These are phyloP conservation scores for Burhinus oedicnemus DNA, from an alignment of 2,113 vertebrate species.

Conservation along the genomic window DNA sequence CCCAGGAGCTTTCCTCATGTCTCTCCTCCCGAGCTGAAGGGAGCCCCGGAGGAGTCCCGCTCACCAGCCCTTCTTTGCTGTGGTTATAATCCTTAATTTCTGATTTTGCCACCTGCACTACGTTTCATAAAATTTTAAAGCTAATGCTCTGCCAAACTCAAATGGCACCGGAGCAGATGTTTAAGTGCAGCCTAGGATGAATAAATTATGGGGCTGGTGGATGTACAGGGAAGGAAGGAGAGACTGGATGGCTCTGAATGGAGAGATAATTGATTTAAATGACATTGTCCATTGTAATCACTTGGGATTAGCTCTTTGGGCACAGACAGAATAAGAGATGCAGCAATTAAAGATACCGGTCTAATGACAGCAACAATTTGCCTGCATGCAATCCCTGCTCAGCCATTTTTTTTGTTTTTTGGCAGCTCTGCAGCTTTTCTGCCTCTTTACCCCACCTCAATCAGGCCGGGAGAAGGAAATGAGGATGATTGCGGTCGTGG, in stretches of 20 bases:
- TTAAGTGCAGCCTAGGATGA: constrained; percentile 30
- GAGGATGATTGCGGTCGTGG: background rate
- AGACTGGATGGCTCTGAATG: background rate
- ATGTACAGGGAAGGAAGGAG: background rate
- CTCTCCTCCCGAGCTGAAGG: background rate
- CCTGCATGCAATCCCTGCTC: accelerated
- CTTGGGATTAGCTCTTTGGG: background rate
- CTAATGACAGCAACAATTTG: background rate
- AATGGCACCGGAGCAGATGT: constrained; percentile 35
- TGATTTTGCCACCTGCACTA: constrained; percentile 14
- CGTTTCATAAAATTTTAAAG: constrained; percentile 48
- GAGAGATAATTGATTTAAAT: constrained; percentile 46
- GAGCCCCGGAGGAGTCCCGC: background rate
- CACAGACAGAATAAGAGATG: background rate
- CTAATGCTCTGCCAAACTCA: constrained; percentile 28
- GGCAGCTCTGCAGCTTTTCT: background rate
- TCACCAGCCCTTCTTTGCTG: accelerated
- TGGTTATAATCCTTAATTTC: background rate
- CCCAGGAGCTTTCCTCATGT: background rate
- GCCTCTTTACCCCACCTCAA: background rate
- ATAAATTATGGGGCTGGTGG: constrained; percentile 33
- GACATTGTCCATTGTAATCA: background rate
- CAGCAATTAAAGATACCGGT: background rate
- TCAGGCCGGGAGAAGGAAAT: background rate
- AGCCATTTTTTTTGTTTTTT: background rate